Conservation (phyloP, 1,140 invertebrate genomes). For the Oscheius sp. region DNA sequence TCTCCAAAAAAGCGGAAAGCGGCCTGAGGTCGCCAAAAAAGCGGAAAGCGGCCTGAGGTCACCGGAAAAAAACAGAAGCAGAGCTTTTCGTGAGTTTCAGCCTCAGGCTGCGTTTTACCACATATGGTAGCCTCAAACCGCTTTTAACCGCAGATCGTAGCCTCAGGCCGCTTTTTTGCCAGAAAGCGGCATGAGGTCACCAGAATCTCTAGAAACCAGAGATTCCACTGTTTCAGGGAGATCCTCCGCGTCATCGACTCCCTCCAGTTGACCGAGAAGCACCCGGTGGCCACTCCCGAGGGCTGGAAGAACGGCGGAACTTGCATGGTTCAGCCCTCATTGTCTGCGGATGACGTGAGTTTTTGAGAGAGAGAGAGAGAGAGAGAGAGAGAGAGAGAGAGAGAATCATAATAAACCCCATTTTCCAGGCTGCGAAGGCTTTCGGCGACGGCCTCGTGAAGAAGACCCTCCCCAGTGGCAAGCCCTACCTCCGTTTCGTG, state of each 20-base stretch:
- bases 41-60: no score
- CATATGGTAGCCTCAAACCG: conserved; percentile 2
- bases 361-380: neutral
- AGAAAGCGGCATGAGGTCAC: neutral
- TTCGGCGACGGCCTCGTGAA: neutral
- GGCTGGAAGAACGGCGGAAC: conserved; percentile 69
- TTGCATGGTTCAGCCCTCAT: conserved; percentile 22
- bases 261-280: conserved; percentile 76
- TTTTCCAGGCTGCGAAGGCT: neutral
- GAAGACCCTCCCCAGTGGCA: conserved; percentile 5
- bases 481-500: conserved; percentile 5
- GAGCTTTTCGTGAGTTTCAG: no score
- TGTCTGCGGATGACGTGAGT: neutral
- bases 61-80: no score
- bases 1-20: no score
- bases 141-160: no score
- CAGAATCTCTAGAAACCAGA: neutral
- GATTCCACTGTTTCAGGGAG: conserved; percentile 75
- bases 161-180: no score
- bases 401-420: neutral
- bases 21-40: no score
- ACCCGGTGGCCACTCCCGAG: conserved; percentile 80
- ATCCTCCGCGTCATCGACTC: conserved; percentile 83
- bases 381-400: neutral
- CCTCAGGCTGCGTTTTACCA: no score